Conservation (phyloP, 2,888 invertebrate genomes). For the Caenorhabditis sinica region DNA sequence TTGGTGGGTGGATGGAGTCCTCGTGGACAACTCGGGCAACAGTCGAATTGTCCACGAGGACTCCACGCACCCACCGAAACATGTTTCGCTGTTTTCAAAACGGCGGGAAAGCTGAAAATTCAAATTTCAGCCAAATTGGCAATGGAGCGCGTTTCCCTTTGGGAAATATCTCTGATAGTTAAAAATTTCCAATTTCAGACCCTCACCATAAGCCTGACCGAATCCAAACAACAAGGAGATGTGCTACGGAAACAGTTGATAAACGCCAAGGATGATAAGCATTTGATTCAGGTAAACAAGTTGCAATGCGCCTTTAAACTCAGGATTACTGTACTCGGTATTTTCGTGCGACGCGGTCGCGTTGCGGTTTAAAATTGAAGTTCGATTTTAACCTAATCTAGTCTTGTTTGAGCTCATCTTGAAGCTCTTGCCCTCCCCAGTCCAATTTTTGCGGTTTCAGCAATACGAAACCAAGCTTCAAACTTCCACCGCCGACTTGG, state of each 20-base stretch:
- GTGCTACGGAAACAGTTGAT: constrained; percentile 74
- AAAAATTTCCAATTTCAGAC: constrained; percentile 54
- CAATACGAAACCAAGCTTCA: constrained; percentile 53
- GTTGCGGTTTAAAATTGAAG: constrained; percentile 3
- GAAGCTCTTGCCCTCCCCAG: constrained; percentile 4
- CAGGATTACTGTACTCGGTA: neutral
- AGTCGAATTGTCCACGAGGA: too few relatives aligned
- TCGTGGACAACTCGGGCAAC: too few relatives aligned
- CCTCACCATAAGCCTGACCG: constrained; percentile 53
- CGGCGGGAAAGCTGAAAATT: too few relatives aligned
- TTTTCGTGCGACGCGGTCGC: too few relatives aligned
- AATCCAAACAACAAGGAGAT: constrained; percentile 74
- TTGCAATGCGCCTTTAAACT: neutral
- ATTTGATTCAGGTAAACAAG: constrained; percentile 33
- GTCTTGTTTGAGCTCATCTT: neutral
- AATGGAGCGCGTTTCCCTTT: too few relatives aligned
- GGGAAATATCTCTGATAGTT: too few relatives aligned
- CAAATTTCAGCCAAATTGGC: too few relatives aligned
- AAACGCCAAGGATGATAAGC: constrained; percentile 72
- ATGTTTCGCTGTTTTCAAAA: too few relatives aligned
- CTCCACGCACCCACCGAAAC: too few relatives aligned
- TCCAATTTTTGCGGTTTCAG: constrained; percentile 16
- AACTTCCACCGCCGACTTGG: constrained; percentile 24
- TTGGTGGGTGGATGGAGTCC: too few relatives aligned
- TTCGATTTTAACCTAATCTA: neutral